A percentile compares a stretch with the other conserved stretches of the same genome.
Evolutionary conservation across 2,888 invertebrate species (phyloP).

Genomic region (Drosophila villosipedis): DNA sequence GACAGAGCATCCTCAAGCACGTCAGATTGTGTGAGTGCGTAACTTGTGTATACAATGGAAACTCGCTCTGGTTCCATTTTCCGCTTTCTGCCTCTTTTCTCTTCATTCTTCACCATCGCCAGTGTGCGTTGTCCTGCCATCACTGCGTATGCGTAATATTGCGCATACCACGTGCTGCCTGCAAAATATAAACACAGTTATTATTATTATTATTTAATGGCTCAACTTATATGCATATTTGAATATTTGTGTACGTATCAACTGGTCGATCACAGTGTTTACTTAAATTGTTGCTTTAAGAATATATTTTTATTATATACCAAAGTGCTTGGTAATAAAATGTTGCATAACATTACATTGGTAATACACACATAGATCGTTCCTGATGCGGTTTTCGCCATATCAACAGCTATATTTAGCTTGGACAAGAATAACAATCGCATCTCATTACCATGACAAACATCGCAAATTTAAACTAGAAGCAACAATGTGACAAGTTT

Average conservation of each 20-base stretch:
- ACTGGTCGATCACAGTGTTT: not conserved
- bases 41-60: not conserved
- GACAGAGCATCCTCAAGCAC: slow-evolving; percentile 36
- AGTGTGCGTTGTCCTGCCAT: slow-evolving; percentile 15
- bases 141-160: slow-evolving; percentile 60
- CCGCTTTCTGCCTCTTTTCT: not conserved
- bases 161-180: slow-evolving; percentile 54
- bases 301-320: not conserved
- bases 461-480: slow-evolving; percentile 35
- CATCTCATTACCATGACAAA: slow-evolving; percentile 67
- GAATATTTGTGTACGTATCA: not conserved
- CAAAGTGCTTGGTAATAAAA: not conserved
- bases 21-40: slow-evolving; percentile 21
- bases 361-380: not conserved
- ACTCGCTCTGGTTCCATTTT: slow-evolving; percentile 9
- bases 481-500: slow-evolving; percentile 72
- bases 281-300: not conserved
- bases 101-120: not conserved
- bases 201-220: slow-evolving; percentile 9
- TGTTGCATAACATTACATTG: not conserved
- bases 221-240: not conserved
- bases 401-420: slow-evolving; percentile 44
- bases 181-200: slow-evolving; percentile 36
- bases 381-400: not conserved
- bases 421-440: slow-evolving; percentile 35